A percentile compares a stretch with the other conserved stretches of the same genome.
Conservation (phyloP, 2,113 vertebrate genomes). For the Tachysurus fulvidraco region DNA sequence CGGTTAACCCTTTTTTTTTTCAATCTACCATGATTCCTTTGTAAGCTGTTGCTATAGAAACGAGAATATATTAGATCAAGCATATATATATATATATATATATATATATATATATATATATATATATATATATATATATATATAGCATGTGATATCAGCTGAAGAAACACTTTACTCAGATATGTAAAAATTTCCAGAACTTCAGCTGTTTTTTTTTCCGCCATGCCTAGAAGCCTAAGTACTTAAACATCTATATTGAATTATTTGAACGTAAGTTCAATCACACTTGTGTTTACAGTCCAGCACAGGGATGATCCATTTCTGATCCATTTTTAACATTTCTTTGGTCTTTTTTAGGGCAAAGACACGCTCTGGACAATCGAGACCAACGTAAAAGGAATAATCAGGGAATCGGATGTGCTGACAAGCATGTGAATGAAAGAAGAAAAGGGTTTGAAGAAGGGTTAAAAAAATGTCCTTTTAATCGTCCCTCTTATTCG, state of each 20-base stretch:
- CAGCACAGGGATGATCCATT: background rate
- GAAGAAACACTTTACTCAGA: background rate
- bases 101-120: background rate
- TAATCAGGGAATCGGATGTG: background rate
- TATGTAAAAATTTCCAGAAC: background rate
- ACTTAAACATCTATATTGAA: background rate
- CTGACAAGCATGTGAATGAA: background rate
- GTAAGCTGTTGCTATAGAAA: background rate
- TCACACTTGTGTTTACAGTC: background rate
- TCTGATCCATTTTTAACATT: conserved; percentile 42
- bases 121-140: background rate
- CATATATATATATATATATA: background rate
- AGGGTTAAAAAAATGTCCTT: background rate
- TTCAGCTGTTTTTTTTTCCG: background rate
- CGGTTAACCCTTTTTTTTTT: background rate
- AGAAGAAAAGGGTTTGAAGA: conserved; percentile 19
- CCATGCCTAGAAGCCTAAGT: background rate
- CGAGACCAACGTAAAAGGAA: conserved; percentile 45
- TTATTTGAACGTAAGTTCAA: background rate
- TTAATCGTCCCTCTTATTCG: background rate
- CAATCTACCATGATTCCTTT: background rate
- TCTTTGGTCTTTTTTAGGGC: conserved; percentile 49
- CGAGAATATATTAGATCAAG: background rate
- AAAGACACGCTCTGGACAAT: conserved; percentile 46
- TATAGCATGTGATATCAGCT: background rate